phyloP scores from a whole-genome alignment of 2,888 invertebrate genomes.

The Miltochrista miniata region DNA sequence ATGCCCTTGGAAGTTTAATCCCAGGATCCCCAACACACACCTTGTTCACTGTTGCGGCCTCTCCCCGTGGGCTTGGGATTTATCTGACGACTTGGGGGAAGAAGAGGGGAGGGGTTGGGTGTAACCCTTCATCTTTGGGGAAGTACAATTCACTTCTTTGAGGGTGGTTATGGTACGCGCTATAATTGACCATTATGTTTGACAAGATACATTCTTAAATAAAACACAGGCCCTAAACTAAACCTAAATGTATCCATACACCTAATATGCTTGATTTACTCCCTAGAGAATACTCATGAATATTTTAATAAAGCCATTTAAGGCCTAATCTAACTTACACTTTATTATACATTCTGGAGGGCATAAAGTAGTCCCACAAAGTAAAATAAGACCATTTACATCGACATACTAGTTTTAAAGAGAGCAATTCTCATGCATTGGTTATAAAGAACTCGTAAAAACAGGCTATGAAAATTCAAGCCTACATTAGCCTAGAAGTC shows the following conservation, averaged over 20 bases:
- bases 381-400: neutral
- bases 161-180: no score
- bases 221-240: neutral
- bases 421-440: slow-evolving; percentile 5
- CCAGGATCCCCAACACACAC: no score
- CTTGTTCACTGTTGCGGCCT: no score
- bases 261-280: neutral
- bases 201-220: neutral
- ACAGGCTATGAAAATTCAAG: slow-evolving; percentile 8
- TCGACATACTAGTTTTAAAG: slow-evolving; percentile 3
- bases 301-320: slow-evolving; percentile 1
- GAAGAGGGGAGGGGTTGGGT: no score
- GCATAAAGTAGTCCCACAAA: neutral
- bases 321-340: neutral
- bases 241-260: neutral
- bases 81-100: no score
- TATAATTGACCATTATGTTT: no score
- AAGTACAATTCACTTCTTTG: no score
- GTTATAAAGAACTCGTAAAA: slow-evolving; percentile 6
- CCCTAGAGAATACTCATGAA: neutral
- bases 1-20: no score
- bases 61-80: no score
- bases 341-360: neutral
- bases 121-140: no score
- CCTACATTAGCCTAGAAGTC: slow-evolving; percentile 7